phyloP scores from a whole-genome alignment of 2,113 vertebrate genomes.

The Pseudopipra pipra region DNA sequence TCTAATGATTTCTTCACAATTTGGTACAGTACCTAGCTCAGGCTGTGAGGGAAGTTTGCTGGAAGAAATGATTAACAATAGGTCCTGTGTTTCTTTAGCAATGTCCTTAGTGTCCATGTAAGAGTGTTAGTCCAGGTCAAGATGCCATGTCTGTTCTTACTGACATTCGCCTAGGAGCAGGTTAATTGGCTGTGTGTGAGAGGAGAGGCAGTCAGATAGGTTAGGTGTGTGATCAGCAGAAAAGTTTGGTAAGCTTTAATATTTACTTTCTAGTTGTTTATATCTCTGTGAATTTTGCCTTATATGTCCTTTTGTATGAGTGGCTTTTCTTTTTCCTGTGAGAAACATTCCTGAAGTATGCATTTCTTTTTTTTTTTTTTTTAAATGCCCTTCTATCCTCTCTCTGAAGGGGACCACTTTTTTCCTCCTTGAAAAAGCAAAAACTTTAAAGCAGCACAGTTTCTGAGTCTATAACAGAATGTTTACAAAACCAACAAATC shows the following conservation, averaged over 20 bases:
- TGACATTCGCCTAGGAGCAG: neutral
- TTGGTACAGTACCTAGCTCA: conserved; percentile 34
- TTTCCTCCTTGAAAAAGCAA: neutral
- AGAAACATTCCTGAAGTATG: neutral
- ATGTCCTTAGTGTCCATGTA: neutral
- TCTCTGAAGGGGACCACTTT: neutral
- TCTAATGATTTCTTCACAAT: conserved; percentile 48
- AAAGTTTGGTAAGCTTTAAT: neutral
- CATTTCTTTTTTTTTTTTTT: neutral
- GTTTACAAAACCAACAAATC: neutral
- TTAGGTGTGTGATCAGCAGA: neutral
- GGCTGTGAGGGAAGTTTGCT: conserved; percentile 47
- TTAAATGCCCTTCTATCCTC: neutral
- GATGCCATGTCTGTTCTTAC: neutral
- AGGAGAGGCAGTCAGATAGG: neutral
- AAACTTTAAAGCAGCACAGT: neutral
- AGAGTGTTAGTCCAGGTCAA: neutral
- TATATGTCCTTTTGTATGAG: neutral
- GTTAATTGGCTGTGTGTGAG: neutral
- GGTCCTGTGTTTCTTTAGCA: conserved; percentile 26
- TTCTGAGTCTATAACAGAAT: neutral
- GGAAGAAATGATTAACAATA: conserved; percentile 34
- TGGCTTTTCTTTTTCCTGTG: neutral
- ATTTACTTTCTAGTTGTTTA: neutral
- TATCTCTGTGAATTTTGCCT: neutral